These are phyloP conservation scores for Phragmatobia fuliginosa DNA, from an alignment of 2,888 invertebrate genomes.

Conservation along the genomic window DNA sequence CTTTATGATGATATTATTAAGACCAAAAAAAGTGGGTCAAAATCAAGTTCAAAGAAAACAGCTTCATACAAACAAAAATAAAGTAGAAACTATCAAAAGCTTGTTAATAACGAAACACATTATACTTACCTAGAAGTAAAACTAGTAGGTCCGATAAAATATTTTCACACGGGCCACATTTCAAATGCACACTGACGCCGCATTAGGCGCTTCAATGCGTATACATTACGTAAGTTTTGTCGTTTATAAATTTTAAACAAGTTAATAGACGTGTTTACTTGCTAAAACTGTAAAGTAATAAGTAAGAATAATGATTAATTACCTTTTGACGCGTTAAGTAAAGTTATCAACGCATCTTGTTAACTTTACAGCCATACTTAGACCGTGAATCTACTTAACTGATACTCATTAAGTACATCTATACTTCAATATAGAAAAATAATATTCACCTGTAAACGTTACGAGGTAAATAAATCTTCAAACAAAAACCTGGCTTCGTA, in stretches of 20 bases:
- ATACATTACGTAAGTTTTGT: background rate
- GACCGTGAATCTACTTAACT: background rate
- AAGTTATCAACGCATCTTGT: conserved; percentile 18
- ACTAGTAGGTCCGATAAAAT: background rate
- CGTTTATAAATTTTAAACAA: conserved; percentile 10
- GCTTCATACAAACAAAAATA: too few relatives aligned
- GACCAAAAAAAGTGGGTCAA: too few relatives aligned
- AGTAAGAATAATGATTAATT: conserved; percentile 21
- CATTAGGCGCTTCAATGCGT: background rate
- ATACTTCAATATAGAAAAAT: background rate
- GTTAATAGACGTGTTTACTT: conserved; percentile 24
- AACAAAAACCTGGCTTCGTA: background rate
- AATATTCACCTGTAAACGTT: background rate
- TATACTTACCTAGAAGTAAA: background rate
- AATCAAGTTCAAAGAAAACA: too few relatives aligned
- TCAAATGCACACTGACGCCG: background rate
- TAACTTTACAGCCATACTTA: conserved; percentile 7
- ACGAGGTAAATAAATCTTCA: background rate
- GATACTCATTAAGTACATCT: conserved; percentile 9
- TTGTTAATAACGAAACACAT: background rate
- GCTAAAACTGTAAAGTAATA: conserved; percentile 21
- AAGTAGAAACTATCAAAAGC: too few relatives aligned
- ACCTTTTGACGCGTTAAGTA: conserved; percentile 14
- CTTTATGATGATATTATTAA: too few relatives aligned
- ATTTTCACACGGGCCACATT: background rate